A percentile compares a stretch with the other conserved stretches of the same genome.
Conservation (phyloP, 2,797 vertebrate genomes). For the Sylvia borin region DNA sequence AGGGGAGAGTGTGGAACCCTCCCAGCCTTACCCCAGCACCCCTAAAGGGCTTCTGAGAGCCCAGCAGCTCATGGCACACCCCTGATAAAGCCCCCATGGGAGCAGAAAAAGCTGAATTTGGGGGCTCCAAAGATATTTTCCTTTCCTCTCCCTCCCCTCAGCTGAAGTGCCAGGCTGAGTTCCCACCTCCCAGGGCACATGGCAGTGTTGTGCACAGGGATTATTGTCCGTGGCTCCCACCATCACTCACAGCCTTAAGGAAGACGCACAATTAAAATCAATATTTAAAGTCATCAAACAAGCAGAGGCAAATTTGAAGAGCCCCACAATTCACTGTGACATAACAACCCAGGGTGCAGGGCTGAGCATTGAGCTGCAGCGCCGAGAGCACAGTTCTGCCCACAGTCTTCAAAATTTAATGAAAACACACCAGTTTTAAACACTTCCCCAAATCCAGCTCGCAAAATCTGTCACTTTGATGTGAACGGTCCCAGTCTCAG, state of each 20-base stretch:
- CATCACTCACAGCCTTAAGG: not conserved
- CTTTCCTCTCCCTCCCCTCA: not conserved
- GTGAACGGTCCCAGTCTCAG: slow-evolving; percentile 28
- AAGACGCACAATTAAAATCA: not conserved
- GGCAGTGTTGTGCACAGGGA: not conserved
- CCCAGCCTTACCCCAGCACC: not conserved
- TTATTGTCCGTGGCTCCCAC: not conserved
- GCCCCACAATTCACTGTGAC: slow-evolving; percentile 26
- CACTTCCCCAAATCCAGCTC: slow-evolving; percentile 41
- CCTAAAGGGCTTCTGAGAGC: not conserved
- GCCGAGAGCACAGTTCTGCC: not conserved
- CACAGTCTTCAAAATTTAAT: slow-evolving; percentile 39
- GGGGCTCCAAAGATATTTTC: not conserved
- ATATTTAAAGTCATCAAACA: slow-evolving; percentile 36
- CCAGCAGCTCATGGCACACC: not conserved
- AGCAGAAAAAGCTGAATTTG: not conserved
- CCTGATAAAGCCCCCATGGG: not conserved
- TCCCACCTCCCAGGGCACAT: accelerated
- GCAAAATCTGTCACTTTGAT: slow-evolving; percentile 58
- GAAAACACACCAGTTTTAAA: slow-evolving; percentile 48
- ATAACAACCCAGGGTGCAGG: not conserved
- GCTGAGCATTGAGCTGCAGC: not conserved
- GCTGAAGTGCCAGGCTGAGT: not conserved
- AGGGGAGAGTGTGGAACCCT: not conserved
- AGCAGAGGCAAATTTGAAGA: slow-evolving; percentile 9